Percentiles rank a stretch among this genome's conserved stretches.
These are phyloP conservation scores for Xyrauchen texanus DNA, from an alignment of 2,113 vertebrate species.

Conservation along the genomic window DNA sequence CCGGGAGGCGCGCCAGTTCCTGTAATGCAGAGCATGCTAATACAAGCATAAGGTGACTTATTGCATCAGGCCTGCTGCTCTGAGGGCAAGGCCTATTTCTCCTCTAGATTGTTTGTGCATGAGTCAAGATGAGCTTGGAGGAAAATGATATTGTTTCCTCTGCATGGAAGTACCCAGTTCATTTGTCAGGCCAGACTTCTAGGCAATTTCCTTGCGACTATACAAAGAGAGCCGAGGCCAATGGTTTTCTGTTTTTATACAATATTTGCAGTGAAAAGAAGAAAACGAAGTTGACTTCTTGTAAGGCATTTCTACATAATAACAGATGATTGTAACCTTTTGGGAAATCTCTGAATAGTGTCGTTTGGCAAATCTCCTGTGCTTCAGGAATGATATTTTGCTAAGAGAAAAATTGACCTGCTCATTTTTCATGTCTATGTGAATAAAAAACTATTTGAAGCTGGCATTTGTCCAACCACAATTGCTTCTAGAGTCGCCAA, in stretches of 20 bases:
- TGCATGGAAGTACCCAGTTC: slow-evolving; percentile 54
- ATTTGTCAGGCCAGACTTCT: slow-evolving; percentile 58
- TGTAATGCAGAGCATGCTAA: slow-evolving; percentile 49
- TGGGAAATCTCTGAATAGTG: slow-evolving; percentile 79
- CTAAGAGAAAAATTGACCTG: slow-evolving; percentile 64
- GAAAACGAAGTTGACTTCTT: slow-evolving; percentile 47
- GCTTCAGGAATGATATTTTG: slow-evolving; percentile 71
- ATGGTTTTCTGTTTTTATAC: background rate
- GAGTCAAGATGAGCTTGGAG: slow-evolving; percentile 51
- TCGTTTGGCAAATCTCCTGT: slow-evolving; percentile 79
- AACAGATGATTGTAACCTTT: slow-evolving; percentile 89
- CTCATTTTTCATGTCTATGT: slow-evolving; percentile 26
- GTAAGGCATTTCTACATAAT: slow-evolving; percentile 80
- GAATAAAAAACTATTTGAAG: slow-evolving; percentile 51
- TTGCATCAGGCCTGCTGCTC: slow-evolving; percentile 53
- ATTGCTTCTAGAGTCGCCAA: slow-evolving; percentile 32
- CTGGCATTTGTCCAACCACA: slow-evolving; percentile 42
- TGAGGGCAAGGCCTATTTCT: slow-evolving; percentile 44
- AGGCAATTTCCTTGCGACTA: slow-evolving; percentile 59
- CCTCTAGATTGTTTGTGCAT: slow-evolving; percentile 38
- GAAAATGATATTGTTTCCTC: slow-evolving; percentile 56
- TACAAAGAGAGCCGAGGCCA: slow-evolving; percentile 31
- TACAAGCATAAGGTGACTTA: slow-evolving; percentile 53
- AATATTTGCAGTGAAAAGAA: slow-evolving; percentile 22
- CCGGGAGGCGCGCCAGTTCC: slow-evolving; percentile 12